Evolutionary conservation across 2,113 vertebrate genomes (phyloP).

Genomic region (Glaucidium brasilianum): DNA sequence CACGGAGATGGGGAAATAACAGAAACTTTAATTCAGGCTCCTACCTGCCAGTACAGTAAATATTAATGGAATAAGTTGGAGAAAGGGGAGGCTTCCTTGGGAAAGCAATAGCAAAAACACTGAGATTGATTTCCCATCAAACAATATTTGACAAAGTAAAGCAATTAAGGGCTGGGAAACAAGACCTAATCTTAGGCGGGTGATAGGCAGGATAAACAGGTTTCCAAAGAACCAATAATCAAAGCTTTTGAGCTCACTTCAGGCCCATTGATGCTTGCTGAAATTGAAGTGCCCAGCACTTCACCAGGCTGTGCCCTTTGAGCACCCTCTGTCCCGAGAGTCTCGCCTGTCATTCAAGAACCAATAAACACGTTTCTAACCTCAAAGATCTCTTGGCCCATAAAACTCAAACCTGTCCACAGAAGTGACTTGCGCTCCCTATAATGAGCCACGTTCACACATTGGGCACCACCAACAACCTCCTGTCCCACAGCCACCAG

Average conservation of each 20-base stretch:
- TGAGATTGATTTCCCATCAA: slow-evolving; percentile 42
- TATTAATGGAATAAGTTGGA: slow-evolving; percentile 11
- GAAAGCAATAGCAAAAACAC: not conserved
- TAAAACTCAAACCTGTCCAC: not conserved
- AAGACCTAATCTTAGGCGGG: not conserved
- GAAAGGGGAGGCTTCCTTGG: not conserved
- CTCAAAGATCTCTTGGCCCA: not conserved
- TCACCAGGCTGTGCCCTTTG: not conserved
- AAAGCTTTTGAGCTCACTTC: not conserved
- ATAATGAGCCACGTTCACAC: not conserved
- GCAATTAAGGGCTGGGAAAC: not conserved
- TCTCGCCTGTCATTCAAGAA: not conserved
- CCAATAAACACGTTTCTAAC: not conserved
- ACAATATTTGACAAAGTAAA: slow-evolving; percentile 4
- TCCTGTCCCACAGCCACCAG: not conserved
- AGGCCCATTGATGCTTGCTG: not conserved
- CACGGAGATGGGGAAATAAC: not conserved
- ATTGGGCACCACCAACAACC: not conserved
- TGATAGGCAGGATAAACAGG: not conserved
- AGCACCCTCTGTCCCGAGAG: not conserved
- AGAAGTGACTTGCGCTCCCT: not conserved
- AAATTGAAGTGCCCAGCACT: not conserved
- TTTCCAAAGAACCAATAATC: slow-evolving; percentile 8
- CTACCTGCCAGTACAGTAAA: slow-evolving; percentile 26
- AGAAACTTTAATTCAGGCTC: slow-evolving; percentile 21